phyloP scores from a whole-genome alignment of 2,797 vertebrate species.

The Rhabdophis nuchalis region DNA sequence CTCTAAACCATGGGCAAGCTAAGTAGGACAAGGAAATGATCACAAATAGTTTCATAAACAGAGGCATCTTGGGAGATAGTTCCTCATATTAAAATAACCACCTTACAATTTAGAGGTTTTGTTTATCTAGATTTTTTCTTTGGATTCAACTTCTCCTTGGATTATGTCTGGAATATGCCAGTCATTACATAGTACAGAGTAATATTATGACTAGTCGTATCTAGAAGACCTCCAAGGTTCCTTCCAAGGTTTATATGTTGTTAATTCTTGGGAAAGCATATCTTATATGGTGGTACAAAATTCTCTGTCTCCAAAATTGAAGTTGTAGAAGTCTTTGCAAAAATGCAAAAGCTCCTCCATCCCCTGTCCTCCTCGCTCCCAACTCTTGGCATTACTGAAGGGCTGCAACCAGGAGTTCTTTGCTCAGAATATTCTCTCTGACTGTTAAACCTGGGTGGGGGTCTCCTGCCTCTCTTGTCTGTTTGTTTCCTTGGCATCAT shows the following conservation, averaged over 20 bases:
- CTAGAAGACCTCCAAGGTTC: too few relatives aligned
- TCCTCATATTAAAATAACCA: background rate
- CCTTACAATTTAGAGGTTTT: background rate
- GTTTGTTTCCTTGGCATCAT: background rate
- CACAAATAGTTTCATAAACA: background rate
- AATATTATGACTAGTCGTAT: background rate
- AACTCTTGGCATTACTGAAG: background rate
- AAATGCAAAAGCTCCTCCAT: background rate
- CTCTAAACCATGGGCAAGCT: background rate
- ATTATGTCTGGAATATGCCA: background rate
- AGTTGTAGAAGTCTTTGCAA: background rate
- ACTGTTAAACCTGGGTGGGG: background rate
- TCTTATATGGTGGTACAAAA: background rate
- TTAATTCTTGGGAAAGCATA: background rate
- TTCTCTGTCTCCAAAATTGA: background rate
- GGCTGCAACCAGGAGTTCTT: background rate
- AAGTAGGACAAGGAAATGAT: background rate
- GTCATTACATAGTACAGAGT: background rate
- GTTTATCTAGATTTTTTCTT: background rate
- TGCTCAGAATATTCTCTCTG: background rate
- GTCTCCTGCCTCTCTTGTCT: background rate
- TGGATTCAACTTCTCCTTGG: background rate
- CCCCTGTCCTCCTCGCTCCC: rapidly evolving
- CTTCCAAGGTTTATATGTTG: too few relatives aligned
- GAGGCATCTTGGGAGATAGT: background rate